Evolutionary conservation across 2,113 vertebrate species (phyloP).

Genomic region (Erinaceus europaeus): DNA sequence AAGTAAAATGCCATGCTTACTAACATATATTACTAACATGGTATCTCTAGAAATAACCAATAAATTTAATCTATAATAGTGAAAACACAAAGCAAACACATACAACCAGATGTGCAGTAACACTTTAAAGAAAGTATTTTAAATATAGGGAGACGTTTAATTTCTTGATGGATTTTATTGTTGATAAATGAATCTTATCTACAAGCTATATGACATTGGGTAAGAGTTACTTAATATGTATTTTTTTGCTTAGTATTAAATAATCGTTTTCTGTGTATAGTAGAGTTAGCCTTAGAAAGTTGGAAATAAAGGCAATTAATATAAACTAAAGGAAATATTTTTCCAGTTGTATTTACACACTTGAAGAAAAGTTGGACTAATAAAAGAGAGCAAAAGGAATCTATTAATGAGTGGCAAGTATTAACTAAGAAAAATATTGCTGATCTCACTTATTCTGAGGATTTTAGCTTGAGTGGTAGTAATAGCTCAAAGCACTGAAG

Average conservation of each 20-base stretch:
- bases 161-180: background rate
- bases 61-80: background rate
- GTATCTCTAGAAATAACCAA: background rate
- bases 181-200: background rate
- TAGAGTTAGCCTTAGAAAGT: background rate
- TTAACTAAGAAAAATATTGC: background rate
- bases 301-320: background rate
- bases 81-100: background rate
- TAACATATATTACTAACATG: background rate
- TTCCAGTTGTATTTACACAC: background rate
- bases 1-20: background rate
- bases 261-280: background rate
- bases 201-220: background rate
- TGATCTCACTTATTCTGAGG: background rate
- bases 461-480: background rate
- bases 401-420: background rate
- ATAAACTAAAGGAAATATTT: background rate
- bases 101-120: background rate
- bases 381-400: background rate
- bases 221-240: background rate
- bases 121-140: background rate
- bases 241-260: background rate
- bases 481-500: background rate
- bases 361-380: background rate
- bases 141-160: background rate